Percentiles rank a stretch among this genome's conserved stretches.
Evolutionary conservation across 2,888 invertebrate species (phyloP).

Genomic region (Oxystoma pomonae): DNA sequence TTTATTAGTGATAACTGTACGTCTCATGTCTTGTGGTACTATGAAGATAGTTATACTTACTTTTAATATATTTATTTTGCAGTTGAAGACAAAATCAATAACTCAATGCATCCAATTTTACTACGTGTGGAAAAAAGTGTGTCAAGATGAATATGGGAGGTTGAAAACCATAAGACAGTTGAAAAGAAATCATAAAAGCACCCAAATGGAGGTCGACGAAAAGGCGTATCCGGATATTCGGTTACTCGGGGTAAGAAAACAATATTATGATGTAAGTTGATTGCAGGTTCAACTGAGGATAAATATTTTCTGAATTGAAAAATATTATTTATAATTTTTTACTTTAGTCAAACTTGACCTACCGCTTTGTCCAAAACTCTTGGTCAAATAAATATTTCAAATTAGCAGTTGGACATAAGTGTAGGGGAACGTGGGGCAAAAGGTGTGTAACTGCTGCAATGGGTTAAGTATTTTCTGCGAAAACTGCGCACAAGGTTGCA

Average conservation of each 20-base stretch:
- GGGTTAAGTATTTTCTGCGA: no score
- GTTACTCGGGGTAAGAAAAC: conserved; percentile 42
- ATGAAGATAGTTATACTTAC: no score
- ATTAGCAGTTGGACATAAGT: no score
- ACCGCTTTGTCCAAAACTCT: no score
- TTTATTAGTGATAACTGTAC: no score
- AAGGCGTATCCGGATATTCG: conserved; percentile 46
- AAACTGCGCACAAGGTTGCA: no score
- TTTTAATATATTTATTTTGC: conserved; percentile 30
- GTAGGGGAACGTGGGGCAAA: no score
- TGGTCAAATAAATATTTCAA: no score
- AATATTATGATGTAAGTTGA: not conserved
- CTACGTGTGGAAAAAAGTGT: conserved; percentile 98
- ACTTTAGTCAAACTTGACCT: no score
- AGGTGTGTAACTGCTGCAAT: no score
- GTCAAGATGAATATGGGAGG: conserved; percentile 63
- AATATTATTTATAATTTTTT: no score
- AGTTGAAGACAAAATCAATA: conserved; percentile 80
- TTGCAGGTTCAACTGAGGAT: not conserved
- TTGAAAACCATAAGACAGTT: conserved; percentile 42
- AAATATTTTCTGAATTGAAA: not conserved
- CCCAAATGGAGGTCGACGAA: conserved; percentile 42
- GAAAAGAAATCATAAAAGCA: conserved; percentile 34
- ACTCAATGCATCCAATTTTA: conserved; percentile 98
- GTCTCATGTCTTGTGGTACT: no score